These are phyloP conservation scores for Prosapia bicincta DNA, from an alignment of 2,888 invertebrate species.

Conservation along the genomic window DNA sequence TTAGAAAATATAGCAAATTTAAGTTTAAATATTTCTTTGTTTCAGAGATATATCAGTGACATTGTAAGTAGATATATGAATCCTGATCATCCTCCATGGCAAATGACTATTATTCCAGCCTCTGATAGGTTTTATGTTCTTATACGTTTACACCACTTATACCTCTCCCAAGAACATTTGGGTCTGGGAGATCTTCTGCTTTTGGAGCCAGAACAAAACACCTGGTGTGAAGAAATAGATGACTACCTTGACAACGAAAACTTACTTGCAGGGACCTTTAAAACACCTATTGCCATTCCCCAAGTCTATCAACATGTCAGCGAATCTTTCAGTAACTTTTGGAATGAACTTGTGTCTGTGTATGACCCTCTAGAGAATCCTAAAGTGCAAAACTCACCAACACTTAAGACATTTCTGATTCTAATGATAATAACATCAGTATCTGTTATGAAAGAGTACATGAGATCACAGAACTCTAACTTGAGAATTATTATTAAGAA, in stretches of 20 bases:
- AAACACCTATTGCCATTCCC: slow-evolving; percentile 58
- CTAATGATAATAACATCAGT: slow-evolving; percentile 61
- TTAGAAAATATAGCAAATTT: no score
- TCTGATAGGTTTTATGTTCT: slow-evolving; percentile 61
- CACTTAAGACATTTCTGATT: slow-evolving; percentile 32
- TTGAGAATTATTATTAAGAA: slow-evolving; percentile 11
- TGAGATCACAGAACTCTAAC: slow-evolving; percentile 44
- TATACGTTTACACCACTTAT: slow-evolving; percentile 70
- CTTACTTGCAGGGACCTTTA: slow-evolving; percentile 48
- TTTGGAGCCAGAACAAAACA: slow-evolving; percentile 29
- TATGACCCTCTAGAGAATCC: slow-evolving; percentile 75
- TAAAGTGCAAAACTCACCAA: slow-evolving; percentile 37
- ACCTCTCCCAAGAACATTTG: slow-evolving; percentile 67
- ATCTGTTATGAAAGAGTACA: slow-evolving; percentile 60
- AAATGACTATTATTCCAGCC: slow-evolving; percentile 68
- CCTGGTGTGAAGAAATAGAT: slow-evolving; percentile 13
- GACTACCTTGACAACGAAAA: slow-evolving; percentile 23
- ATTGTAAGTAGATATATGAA: slow-evolving; percentile 74
- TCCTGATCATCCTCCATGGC: slow-evolving; percentile 72
- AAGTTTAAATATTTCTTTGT: no score
- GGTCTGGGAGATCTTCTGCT: slow-evolving; percentile 70
- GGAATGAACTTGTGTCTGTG: slow-evolving; percentile 77
- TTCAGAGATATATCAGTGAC: slow-evolving; percentile 72
- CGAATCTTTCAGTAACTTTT: slow-evolving; percentile 66
- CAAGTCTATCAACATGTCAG: slow-evolving; percentile 63